Base-by-base conservation (phyloP, 2,888 invertebrate genomes). In the Apodemia duryi region DNA sequence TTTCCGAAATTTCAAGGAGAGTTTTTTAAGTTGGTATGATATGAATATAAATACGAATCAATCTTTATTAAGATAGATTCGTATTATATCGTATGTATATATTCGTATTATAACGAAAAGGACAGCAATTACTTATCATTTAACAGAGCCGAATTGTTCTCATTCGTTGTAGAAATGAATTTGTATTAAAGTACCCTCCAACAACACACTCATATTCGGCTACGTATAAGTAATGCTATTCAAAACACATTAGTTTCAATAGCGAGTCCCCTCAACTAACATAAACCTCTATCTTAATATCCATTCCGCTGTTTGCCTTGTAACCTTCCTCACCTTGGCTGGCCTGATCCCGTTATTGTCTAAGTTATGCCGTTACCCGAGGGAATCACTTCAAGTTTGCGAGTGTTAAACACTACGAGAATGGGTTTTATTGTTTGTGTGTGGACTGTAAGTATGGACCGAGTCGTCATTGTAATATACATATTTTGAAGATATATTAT, bases 351-450 rank as follows among this genome's bases (percentile, higher is more conserved):
- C 75, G 81, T 84, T 85, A 86, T 83, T 80, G 83, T 79, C 79
- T 75, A 85, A 85, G 77, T 86, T 86, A 72, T 60, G 75, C 74
- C 76, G 77, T 84, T 79, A 79, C 76, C 78, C 74, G 69, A 69
- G 69, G 71, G 72, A 72, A 66, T 64, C 64, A 67, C 69, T 65
- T 67, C 65, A 63, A 72, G 75, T 71, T 78, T 64, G 68, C 68
- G 63, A 73, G 71, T 71, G 71, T 72, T 72, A 68, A 73, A 69
- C 57, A 60, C 57, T 60, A 60, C 35, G 32, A 51, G 57, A 60
- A 60, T 60, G 35, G 57, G 52, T 52, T 28, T 29, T 57, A 57
- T 57, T 29, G 57, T 57, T 57, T 29, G 32, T 28, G 52, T 54
- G 54, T 32, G 29, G 28, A 57, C 57, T 57, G 10, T 32, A 11